Conservation (phyloP, 2,888 invertebrate species). For the Trisateles emortualis region DNA sequence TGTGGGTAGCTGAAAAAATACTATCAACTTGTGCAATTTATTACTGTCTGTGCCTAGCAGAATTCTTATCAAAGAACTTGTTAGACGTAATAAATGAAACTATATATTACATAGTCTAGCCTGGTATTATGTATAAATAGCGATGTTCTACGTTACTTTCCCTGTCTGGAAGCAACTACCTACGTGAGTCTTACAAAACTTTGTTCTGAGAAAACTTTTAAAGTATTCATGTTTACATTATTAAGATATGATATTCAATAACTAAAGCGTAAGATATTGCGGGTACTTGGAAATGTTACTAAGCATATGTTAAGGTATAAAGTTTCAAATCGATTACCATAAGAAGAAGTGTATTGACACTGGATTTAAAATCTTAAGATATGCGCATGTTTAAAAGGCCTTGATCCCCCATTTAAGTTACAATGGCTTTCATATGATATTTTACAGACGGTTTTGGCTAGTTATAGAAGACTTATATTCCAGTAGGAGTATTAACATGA, state of each 20-base stretch:
- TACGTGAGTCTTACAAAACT: neutral
- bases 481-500: neutral
- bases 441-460: neutral
- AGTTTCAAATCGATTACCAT: slow-evolving; percentile 18
- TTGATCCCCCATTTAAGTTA: neutral
- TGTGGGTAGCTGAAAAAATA: slow-evolving; percentile 29
- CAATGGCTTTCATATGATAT: neutral
- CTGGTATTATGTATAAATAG: no score
- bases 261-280: slow-evolving; percentile 1
- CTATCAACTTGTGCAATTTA: slow-evolving; percentile 37
- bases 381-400: slow-evolving; percentile 4
- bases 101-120: slow-evolving; percentile 36
- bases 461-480: no score
- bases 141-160: no score
- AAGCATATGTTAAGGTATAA: neutral
- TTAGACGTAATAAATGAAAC: slow-evolving; percentile 42
- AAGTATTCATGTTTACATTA: slow-evolving; percentile 12
- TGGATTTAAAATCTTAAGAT: slow-evolving; percentile 7
- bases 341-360: slow-evolving; percentile 14
- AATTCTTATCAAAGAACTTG: slow-evolving; percentile 42
- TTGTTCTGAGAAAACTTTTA: slow-evolving; percentile 8
- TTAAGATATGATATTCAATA: slow-evolving; percentile 12
- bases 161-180: neutral
- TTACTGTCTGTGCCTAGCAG: slow-evolving; percentile 40
- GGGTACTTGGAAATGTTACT: slow-evolving; percentile 1